phyloP scores from a whole-genome alignment of 2,113 vertebrate genomes.

The Saccopteryx leptura region DNA sequence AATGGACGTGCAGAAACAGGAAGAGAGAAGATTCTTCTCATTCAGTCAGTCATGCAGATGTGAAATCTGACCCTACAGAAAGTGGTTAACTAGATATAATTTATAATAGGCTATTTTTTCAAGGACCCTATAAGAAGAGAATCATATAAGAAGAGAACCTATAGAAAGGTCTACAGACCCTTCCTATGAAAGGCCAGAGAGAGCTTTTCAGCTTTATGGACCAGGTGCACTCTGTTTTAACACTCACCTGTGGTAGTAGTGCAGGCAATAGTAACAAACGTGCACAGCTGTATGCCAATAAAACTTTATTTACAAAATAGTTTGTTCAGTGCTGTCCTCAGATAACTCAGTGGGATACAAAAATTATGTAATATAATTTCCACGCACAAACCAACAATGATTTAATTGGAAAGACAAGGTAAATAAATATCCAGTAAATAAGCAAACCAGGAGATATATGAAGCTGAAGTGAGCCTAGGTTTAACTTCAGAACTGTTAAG shows the following conservation, averaged over 20 bases:
- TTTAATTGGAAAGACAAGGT: background rate
- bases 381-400: background rate
- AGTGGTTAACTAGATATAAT: background rate
- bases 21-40: background rate
- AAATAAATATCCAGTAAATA: background rate
- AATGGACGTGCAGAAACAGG: background rate
- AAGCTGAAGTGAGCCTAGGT: background rate
- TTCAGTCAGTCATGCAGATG: background rate
- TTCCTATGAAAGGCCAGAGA: background rate
- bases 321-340: background rate
- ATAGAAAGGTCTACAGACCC: background rate
- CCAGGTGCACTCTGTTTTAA: background rate
- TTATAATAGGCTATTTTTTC: background rate
- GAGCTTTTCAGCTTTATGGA: background rate
- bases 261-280: background rate
- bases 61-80: background rate
- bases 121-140: background rate
- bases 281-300: background rate
- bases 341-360: background rate
- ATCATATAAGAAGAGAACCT: background rate
- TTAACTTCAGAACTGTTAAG: background rate
- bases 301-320: constrained; percentile 42
- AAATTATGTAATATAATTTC: background rate
- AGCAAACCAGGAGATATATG: background rate
- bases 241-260: background rate